These are phyloP conservation scores for Capreolus pygargus DNA, from an alignment of 2,113 vertebrate species.

Conservation along the genomic window DNA sequence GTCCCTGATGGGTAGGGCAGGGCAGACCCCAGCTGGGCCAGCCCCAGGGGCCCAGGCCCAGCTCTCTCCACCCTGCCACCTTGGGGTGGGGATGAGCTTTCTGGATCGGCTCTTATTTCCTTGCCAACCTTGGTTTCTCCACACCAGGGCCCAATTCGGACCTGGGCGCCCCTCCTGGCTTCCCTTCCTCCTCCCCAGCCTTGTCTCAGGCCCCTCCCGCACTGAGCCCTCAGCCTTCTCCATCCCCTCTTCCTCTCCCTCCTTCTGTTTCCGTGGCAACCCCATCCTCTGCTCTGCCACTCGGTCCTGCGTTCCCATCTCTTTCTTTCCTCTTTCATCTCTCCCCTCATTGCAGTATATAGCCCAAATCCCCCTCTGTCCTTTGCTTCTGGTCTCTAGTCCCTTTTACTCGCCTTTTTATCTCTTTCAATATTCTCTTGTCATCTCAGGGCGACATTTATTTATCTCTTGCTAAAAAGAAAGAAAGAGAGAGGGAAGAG, in stretches of 20 bases:
- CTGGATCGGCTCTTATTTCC: not conserved
- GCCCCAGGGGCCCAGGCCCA: not conserved
- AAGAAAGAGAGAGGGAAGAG: not conserved
- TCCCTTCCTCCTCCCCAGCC: not conserved
- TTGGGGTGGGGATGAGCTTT: not conserved
- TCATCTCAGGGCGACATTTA: constrained; percentile 67
- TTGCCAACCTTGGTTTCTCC: not conserved
- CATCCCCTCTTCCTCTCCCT: constrained; percentile 66
- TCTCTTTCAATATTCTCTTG: constrained; percentile 69
- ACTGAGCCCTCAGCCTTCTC: constrained; percentile 66
- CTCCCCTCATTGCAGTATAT: constrained; percentile 68
- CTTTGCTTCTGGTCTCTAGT: constrained; percentile 68
- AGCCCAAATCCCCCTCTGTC: constrained; percentile 72
- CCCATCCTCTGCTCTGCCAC: constrained; percentile 71
- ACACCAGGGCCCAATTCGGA: rapidly evolving
- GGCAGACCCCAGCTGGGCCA: not conserved
- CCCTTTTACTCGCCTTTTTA: constrained; percentile 73
- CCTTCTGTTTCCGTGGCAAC: constrained; percentile 84
- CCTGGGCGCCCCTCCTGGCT: not conserved
- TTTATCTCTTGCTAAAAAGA: constrained; percentile 64
- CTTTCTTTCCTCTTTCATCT: constrained; percentile 82
- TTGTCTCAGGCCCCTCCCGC: not conserved
- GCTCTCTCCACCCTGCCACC: not conserved
- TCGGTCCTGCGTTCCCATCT: constrained; percentile 73
- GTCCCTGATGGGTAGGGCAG: not conserved